Evolutionary conservation across 1,140 invertebrate genomes (phyloP), one percentile per base, ranked within the genome.

Genomic region (Nautilus pompilius): DNA sequence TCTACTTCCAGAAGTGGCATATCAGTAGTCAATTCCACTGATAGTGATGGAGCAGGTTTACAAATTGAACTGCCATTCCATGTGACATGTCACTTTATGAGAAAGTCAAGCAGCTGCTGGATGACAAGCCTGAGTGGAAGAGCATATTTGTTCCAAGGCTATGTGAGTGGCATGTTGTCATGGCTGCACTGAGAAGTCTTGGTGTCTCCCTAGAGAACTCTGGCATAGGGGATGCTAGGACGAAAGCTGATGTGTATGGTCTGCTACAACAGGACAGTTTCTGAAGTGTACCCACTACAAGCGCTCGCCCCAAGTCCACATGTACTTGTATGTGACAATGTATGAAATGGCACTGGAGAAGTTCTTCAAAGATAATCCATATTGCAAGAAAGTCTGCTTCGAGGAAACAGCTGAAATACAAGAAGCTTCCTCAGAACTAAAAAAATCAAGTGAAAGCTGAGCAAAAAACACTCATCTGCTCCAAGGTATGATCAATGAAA

Each of bases 11-110:
- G 65, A 60, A 34, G 58, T 65, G 32, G 58, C 68, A 58, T 60
- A 69, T 60, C 60, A 69, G 30, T 71, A 63, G 63, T 63, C 66
- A 57, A 71, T 63, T 6, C 30, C 66, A 34, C 22, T 69, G 64
- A 53, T 32, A 46, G 60, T 69, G 46, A 66, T 66, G 6, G 20
- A 55, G 55, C 57, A 58, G 53, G 36, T 24, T 24, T 49, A 34
- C 26, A 33, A 65, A 45, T 46, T 70, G 66, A 69, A 56, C n/a
- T 58, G 56, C 15, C 60, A 68, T 56, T 36, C 56, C 24, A 55
- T 58, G 62, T 56, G 58, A 22, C 55, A 69, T 61, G 58, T 57
- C 34, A 58, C 59, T 48, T 57, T 57, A 70, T 69, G 22, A 45
- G 32, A 17, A 59, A 17, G 57, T 30, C n/a, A 2, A 51, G 0